Percentiles rank a stretch among this genome's conserved stretches.
Evolutionary conservation across 1,140 invertebrate species (phyloP).

Genomic region (Phortica variegata): DNA sequence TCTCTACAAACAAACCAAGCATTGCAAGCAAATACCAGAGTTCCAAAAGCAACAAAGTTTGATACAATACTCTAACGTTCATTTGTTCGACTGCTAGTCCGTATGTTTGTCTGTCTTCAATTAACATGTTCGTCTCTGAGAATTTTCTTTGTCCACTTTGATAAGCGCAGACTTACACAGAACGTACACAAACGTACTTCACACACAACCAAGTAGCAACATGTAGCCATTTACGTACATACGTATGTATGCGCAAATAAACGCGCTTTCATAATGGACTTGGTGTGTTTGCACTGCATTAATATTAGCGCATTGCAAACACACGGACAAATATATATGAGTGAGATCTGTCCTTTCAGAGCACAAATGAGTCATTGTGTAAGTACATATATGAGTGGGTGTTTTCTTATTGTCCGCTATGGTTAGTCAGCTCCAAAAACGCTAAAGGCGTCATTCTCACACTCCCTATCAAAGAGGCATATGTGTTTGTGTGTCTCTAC

Average conservation of each 20-base stretch:
- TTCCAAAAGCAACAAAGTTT: background rate
- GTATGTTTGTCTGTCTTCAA: constrained; percentile 24
- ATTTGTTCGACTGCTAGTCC: background rate
- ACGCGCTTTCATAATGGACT: background rate
- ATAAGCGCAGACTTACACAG: constrained; percentile 9
- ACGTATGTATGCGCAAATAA: background rate
- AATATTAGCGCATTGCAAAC: constrained; percentile 16
- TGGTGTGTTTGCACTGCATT: constrained; percentile 37
- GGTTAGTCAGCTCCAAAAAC: no score
- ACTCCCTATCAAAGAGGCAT: constrained; percentile 38
- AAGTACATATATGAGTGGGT: background rate
- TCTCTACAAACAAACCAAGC: constrained; percentile 1
- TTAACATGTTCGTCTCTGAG: constrained; percentile 38
- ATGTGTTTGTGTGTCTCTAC: no score
- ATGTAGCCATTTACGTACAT: background rate
- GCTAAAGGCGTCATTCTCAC: background rate
- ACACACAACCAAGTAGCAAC: constrained; percentile 7
- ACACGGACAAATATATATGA: no score
- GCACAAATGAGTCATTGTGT: constrained; percentile 3
- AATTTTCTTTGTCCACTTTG: constrained; percentile 37
- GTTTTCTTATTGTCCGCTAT: background rate
- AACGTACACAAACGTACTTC: background rate
- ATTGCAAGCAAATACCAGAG: no score
- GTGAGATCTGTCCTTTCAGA: no score
- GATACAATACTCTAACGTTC: background rate